A percentile compares a stretch with the other conserved stretches of the same genome.
Evolutionary conservation across 2,797 vertebrate genomes (phyloP).

Genomic region (Muscicapa comitata): DNA sequence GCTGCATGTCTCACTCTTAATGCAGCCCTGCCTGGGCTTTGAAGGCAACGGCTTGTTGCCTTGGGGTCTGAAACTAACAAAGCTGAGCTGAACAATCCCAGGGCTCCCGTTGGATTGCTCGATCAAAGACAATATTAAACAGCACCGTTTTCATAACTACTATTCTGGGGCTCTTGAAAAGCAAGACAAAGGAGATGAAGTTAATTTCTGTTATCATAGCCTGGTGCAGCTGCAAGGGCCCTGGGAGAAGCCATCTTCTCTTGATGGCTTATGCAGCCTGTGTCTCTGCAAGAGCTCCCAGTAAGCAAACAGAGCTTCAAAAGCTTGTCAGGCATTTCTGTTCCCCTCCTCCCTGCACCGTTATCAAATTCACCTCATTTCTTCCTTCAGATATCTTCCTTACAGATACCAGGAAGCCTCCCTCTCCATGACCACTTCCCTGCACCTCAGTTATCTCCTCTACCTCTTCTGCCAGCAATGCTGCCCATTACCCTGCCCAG

Average conservation of each 20-base stretch:
- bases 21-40: slow-evolving; percentile 60
- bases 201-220: slow-evolving; percentile 72
- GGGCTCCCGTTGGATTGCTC: slow-evolving; percentile 64
- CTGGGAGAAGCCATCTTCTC: slow-evolving; percentile 61
- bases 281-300: slow-evolving; percentile 25
- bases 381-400: background rate
- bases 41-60: slow-evolving; percentile 69
- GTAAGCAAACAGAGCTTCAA: slow-evolving; percentile 30
- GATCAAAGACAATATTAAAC: slow-evolving; percentile 76
- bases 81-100: slow-evolving; percentile 57
- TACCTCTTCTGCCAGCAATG: background rate
- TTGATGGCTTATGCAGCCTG: slow-evolving; percentile 35
- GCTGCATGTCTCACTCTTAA: background rate
- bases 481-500: background rate
- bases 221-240: slow-evolving; percentile 37
- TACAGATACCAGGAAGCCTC: background rate
- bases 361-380: background rate
- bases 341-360: rapidly evolving
- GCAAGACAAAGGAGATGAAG: slow-evolving; percentile 49
- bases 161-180: slow-evolving; percentile 62
- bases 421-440: background rate
- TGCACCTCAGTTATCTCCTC: background rate
- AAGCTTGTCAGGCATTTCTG: background rate
- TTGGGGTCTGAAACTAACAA: slow-evolving; percentile 75
- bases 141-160: slow-evolving; percentile 69